Conservation (phyloP, 2,888 invertebrate genomes). For the Bombyx huttoni region DNA sequence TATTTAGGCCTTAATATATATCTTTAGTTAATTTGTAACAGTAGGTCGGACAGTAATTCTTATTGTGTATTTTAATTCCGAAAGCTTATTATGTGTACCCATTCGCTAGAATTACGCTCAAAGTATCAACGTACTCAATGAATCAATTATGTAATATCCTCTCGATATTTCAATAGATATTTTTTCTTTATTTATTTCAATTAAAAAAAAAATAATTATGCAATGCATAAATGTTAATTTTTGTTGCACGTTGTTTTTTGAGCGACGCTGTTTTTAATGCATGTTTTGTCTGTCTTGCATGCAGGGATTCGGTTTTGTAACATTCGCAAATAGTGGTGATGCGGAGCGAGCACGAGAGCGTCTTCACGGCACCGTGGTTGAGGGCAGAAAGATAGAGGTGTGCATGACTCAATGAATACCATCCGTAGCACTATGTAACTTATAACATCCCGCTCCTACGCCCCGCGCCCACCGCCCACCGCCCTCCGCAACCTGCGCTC, state of each 20-base stretch:
- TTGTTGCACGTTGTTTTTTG: constrained; percentile 85
- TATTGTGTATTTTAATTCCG: constrained; percentile 49
- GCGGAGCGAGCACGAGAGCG: constrained; percentile 99
- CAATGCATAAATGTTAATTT: constrained; percentile 77
- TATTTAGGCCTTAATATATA: background rate
- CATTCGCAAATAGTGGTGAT: constrained; percentile 99
- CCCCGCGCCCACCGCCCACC: constrained; percentile 52
- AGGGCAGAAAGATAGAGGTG: constrained; percentile 99
- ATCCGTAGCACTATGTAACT: constrained; percentile 76
- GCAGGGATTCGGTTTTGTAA: constrained; percentile 99
- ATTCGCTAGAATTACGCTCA: constrained; percentile 70
- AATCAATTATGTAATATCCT: constrained; percentile 41
- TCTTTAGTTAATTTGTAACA: constrained; percentile 7
- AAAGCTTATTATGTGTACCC: constrained; percentile 71
- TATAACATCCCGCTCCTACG: constrained; percentile 76
- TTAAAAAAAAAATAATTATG: constrained; percentile 51
- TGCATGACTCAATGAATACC: constrained; percentile 86
- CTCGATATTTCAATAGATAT: constrained; percentile 63
- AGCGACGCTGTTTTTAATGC: constrained; percentile 89
- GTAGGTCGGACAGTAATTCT: constrained; percentile 57
- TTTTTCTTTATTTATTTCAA: constrained; percentile 25
- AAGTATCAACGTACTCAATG: constrained; percentile 68
- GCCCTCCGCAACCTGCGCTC: background rate
- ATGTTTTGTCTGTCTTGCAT: constrained; percentile 97
- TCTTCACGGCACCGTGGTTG: constrained; percentile 99